A percentile compares a stretch with the other conserved stretches of the same genome.
phyloP scores from a whole-genome alignment of 1,140 invertebrate species.

The Drosophila leontia region DNA sequence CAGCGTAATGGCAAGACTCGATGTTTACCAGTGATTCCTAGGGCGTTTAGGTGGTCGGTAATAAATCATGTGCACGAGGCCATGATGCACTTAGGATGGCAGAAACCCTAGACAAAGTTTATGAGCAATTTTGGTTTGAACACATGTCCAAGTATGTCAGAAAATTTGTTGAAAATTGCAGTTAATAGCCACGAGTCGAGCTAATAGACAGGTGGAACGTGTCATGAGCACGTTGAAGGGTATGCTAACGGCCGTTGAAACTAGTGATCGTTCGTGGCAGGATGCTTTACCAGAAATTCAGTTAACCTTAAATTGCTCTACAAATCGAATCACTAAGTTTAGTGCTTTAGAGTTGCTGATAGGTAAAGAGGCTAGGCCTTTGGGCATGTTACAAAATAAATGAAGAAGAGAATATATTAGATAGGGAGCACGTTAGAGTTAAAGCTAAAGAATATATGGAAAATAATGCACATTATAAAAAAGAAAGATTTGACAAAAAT shows the following conservation, averaged over 20 bases:
- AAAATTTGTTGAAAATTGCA: background rate
- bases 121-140: no score
- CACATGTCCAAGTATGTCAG: background rate
- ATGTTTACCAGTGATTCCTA: slow-evolving; percentile 23
- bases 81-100: slow-evolving; percentile 26
- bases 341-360: background rate
- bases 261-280: background rate
- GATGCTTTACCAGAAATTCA: background rate
- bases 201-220: background rate
- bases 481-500: no score
- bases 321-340: background rate
- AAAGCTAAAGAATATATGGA: no score
- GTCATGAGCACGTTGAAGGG: background rate
- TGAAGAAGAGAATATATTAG: background rate
- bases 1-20: slow-evolving; percentile 10
- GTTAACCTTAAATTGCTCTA: background rate
- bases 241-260: background rate
- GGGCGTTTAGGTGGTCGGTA: slow-evolving; percentile 28
- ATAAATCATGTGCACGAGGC: slow-evolving; percentile 24
- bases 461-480: no score
- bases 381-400: background rate
- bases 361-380: background rate
- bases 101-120: slow-evolving; percentile 24
- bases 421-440: background rate
- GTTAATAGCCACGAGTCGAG: background rate